Conservation (phyloP, 2,888 invertebrate genomes). For the Netelia melanura region DNA sequence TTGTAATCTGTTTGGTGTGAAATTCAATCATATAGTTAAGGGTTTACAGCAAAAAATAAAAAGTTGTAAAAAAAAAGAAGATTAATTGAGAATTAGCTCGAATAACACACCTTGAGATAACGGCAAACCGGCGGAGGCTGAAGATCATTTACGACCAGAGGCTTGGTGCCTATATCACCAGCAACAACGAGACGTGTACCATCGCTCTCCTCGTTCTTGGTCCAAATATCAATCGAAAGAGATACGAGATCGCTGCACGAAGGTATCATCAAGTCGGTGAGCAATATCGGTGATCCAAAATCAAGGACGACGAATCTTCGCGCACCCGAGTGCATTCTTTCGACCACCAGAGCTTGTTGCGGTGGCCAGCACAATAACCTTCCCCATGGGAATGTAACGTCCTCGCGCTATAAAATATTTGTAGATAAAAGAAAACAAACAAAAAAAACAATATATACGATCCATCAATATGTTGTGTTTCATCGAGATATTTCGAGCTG, state of each 20-base stretch:
- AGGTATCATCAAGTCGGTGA: constrained; percentile 95
- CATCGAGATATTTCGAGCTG: constrained; percentile 16
- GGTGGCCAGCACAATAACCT: constrained; percentile 92
- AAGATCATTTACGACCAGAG: constrained; percentile 94
- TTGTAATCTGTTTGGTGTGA: constrained; percentile 89
- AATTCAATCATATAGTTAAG: background rate
- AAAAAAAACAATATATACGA: constrained; percentile 28
- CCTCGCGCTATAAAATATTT: constrained; percentile 78
- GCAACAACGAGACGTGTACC: constrained; percentile 93
- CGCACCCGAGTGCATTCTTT: constrained; percentile 97
- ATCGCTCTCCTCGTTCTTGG: constrained; percentile 94
- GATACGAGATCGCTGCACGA: constrained; percentile 93
- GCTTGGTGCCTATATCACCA: constrained; percentile 94
- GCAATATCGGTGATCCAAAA: constrained; percentile 93
- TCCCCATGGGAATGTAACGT: constrained; percentile 89
- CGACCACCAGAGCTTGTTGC: constrained; percentile 94
- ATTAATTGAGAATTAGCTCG: constrained; percentile 23
- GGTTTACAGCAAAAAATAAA: background rate
- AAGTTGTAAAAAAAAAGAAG: constrained; percentile 55
- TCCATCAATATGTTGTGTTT: background rate
- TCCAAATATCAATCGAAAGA: constrained; percentile 96
- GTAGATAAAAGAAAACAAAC: constrained; percentile 27
- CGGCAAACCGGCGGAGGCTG: constrained; percentile 96
- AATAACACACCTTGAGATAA: constrained; percentile 91
- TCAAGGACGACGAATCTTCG: constrained; percentile 96